Percentiles rank a stretch among this genome's conserved stretches.
Conservation (phyloP, 92 coral and sea anemone species). For the Virgularia gustaviana region DNA sequence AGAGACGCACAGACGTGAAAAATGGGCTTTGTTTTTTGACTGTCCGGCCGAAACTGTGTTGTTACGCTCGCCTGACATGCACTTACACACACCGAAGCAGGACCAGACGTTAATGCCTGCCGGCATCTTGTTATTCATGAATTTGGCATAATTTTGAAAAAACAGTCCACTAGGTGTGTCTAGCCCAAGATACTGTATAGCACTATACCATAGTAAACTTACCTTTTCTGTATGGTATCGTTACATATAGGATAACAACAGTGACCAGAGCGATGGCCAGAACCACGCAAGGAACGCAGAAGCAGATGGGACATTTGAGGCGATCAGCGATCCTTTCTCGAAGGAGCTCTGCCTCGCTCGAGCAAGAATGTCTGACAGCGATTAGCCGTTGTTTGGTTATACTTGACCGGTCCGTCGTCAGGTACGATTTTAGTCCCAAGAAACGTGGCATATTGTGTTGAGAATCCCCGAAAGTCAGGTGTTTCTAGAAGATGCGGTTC, state of each 20-base stretch:
- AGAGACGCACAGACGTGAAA: too few species aligned
- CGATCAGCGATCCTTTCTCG: constrained; percentile 77
- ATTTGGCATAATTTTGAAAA: background rate
- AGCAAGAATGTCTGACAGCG: constrained; percentile 57
- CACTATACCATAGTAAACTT: background rate
- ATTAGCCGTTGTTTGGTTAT: constrained; percentile 52
- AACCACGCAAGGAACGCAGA: constrained; percentile 78
- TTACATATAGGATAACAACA: constrained; percentile 72
- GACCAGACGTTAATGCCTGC: too few species aligned
- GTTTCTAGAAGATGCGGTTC: too few species aligned
- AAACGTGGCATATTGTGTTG: constrained; percentile 17
- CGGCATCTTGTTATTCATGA: background rate
- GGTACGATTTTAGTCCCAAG: constrained; percentile 9
- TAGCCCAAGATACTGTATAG: background rate
- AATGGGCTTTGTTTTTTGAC: too few species aligned
- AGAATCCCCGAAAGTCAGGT: background rate
- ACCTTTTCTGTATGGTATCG: constrained; percentile 75
- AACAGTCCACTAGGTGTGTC: background rate
- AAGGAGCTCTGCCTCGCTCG: constrained; percentile 62
- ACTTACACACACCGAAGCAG: too few species aligned
- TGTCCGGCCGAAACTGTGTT: background rate
- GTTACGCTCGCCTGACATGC: background rate
- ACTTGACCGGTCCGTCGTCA: constrained; percentile 28
- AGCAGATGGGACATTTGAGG: constrained; percentile 81
- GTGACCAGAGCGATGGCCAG: constrained; percentile 67